phyloP scores from a whole-genome alignment of 2,113 vertebrate species.

The Okapia johnstoni region DNA sequence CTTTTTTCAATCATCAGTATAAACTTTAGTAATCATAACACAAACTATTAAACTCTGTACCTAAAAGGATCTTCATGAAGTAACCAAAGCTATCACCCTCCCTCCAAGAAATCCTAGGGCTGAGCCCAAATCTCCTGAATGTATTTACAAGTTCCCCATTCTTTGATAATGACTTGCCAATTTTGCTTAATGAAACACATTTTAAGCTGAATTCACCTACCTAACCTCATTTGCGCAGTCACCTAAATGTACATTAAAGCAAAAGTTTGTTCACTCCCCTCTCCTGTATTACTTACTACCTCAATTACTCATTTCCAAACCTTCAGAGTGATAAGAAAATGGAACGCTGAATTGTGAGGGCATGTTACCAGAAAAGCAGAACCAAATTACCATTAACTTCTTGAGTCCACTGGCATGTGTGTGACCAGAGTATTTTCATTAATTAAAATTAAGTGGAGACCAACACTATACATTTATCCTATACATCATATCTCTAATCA shows the following conservation, averaged over 20 bases:
- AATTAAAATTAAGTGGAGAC: slow-evolving; percentile 36
- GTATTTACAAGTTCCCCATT: background rate
- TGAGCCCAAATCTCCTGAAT: background rate
- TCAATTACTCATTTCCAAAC: slow-evolving; percentile 37
- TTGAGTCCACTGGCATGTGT: slow-evolving; percentile 13
- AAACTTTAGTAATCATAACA: background rate
- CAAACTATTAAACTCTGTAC: background rate
- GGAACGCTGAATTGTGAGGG: background rate
- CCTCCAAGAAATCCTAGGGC: background rate
- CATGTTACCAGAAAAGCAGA: slow-evolving; percentile 29
- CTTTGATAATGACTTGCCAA: background rate
- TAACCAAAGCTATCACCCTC: background rate
- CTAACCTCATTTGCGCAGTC: slow-evolving; percentile 11
- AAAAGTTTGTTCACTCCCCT: slow-evolving; percentile 3
- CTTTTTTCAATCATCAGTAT: background rate
- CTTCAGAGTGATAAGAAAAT: slow-evolving; percentile 26
- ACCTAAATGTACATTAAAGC: slow-evolving; percentile 18
- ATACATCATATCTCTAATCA: slow-evolving; percentile 29
- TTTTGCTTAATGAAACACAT: background rate
- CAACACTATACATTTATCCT: slow-evolving; percentile 33
- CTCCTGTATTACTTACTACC: slow-evolving; percentile 29
- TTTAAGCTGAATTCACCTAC: slow-evolving; percentile 5
- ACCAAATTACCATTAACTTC: slow-evolving; percentile 39
- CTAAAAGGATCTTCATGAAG: background rate
- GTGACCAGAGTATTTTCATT: slow-evolving; percentile 18